Evolutionary conservation across 2,888 invertebrate genomes (phyloP).

Genomic region (Trissolcus japonicus): DNA sequence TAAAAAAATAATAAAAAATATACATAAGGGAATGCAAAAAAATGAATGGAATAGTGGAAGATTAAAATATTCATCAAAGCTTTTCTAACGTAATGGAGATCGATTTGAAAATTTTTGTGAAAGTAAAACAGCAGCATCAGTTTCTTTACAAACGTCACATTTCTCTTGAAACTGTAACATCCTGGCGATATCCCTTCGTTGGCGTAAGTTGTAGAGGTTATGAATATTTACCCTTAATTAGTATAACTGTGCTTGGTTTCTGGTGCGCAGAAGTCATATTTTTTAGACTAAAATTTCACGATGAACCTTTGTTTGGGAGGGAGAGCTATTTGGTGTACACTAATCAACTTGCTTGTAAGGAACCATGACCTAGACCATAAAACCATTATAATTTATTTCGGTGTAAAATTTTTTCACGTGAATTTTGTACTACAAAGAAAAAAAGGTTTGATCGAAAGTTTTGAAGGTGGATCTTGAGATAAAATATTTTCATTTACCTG

Average conservation of each 20-base stretch:
- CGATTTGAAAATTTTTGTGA: constrained; percentile 18
- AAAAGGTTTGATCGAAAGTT: not conserved
- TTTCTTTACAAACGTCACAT: constrained; percentile 1
- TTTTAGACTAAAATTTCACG: constrained; percentile 1
- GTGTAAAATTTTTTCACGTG: not conserved
- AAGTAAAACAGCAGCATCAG: not conserved
- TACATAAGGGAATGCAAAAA: too few relatives aligned
- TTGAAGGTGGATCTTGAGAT: too few relatives aligned
- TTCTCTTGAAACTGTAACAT: constrained; percentile 7
- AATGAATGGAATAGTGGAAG: not conserved
- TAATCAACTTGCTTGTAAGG: constrained; percentile 1
- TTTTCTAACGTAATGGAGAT: not conserved
- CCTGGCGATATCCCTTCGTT: constrained; percentile 6
- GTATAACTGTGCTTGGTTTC: not conserved
- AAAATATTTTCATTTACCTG: too few relatives aligned
- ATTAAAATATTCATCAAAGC: not conserved
- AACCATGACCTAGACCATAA: not conserved
- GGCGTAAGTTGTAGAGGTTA: not conserved
- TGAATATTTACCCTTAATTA: not conserved
- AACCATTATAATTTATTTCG: constrained; percentile 1
- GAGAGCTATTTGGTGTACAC: constrained; percentile 4
- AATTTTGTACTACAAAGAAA: not conserved
- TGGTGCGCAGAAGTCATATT: constrained; percentile 17
- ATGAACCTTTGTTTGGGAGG: not conserved
- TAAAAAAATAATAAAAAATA: too few relatives aligned